Conservation (phyloP, 2,888 invertebrate species). For the Prenolepis imparis region DNA sequence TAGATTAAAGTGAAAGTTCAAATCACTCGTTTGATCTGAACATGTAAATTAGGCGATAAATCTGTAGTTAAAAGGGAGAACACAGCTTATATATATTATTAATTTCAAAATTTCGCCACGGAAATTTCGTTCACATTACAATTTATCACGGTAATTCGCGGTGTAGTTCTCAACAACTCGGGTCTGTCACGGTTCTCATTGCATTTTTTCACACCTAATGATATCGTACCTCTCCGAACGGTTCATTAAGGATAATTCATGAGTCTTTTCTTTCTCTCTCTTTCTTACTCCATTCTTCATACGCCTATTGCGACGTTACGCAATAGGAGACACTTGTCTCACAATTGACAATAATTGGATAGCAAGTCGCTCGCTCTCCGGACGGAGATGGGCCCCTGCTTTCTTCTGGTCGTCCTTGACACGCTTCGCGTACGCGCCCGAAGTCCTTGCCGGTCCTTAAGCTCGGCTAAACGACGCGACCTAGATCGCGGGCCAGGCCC, state of each 20-base stretch:
- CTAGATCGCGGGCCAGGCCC: constrained; percentile 64
- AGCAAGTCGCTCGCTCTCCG: constrained; percentile 61
- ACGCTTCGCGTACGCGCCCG: constrained; percentile 59
- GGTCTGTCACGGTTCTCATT: neutral
- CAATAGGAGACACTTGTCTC: constrained; percentile 62
- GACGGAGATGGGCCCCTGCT: constrained; percentile 49
- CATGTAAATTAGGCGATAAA: constrained; percentile 11
- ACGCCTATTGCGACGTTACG: constrained; percentile 31
- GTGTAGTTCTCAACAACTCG: neutral
- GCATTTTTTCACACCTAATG: constrained; percentile 24
- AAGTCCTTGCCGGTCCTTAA: constrained; percentile 74
- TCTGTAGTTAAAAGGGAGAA: neutral
- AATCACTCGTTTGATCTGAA: neutral
- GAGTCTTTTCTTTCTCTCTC: neutral
- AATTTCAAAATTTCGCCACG: constrained; percentile 29
- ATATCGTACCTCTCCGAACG: neutral
- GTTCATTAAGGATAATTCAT: constrained; percentile 28
- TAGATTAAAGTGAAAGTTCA: neutral
- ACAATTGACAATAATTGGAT: constrained; percentile 73
- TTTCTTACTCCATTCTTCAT: neutral
- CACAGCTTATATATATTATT: neutral
- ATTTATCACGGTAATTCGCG: constrained; percentile 39
- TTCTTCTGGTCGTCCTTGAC: constrained; percentile 74
- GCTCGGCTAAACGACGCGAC: constrained; percentile 65
- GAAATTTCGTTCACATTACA: constrained; percentile 1